Percentiles rank a stretch among this genome's conserved stretches.
Conservation (phyloP, 2,888 invertebrate species). For the Brachycybe producta region DNA sequence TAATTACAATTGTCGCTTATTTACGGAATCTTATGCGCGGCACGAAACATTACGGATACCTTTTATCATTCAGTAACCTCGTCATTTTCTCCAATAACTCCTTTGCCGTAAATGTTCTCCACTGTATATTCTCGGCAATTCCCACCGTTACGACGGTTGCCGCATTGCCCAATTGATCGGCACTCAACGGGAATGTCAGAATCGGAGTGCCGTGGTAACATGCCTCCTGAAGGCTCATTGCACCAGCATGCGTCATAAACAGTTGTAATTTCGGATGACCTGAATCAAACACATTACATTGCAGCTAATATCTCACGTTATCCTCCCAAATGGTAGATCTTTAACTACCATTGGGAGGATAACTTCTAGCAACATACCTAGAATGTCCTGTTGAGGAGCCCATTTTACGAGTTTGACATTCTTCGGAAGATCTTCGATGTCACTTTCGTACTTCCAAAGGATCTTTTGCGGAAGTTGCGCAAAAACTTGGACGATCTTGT, state of each 20-base stretch:
- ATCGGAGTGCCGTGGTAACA: slow-evolving; percentile 15
- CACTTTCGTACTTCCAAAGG: slow-evolving; percentile 12
- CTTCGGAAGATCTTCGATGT: not conserved
- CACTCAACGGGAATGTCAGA: slow-evolving; percentile 10
- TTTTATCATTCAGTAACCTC: not conserved
- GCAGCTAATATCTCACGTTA: too few species aligned
- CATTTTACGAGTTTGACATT: slow-evolving; percentile 6
- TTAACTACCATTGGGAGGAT: not conserved
- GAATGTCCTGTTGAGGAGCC: slow-evolving; percentile 12
- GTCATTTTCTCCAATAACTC: not conserved
- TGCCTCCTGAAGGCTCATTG: slow-evolving; percentile 14
- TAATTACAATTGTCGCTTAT: too few species aligned
- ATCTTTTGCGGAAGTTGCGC: slow-evolving; percentile 9
- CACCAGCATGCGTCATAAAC: slow-evolving; percentile 19
- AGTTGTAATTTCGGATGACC: slow-evolving; percentile 15
- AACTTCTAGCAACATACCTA: not conserved
- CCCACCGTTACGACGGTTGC: not conserved
- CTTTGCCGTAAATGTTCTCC: not conserved
- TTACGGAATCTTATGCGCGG: too few species aligned
- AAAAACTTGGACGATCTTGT: slow-evolving; percentile 7
- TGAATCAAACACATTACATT: not conserved
- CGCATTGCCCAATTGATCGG: slow-evolving; percentile 9
- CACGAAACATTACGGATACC: too few species aligned
- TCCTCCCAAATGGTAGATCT: too few species aligned
- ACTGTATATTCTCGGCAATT: not conserved